Evolutionary conservation across 1,140 invertebrate genomes (phyloP).

Genomic region (Eueides isabella): DNA sequence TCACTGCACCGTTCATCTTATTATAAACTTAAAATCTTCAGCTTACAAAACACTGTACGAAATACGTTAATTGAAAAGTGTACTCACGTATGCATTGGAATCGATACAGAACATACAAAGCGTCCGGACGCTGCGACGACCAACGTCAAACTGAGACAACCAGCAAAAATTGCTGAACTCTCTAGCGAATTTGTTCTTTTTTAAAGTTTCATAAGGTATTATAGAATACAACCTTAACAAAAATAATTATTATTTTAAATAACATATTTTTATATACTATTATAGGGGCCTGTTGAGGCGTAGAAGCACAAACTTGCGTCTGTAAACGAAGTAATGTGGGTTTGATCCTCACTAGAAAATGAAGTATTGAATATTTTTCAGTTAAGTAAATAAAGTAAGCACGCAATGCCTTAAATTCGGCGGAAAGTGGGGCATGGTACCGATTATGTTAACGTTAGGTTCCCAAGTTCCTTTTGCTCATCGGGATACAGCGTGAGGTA

Average conservation of each 20-base stretch:
- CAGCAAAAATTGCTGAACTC: conserved; percentile 32
- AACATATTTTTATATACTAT: neutral
- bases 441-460: too few species aligned
- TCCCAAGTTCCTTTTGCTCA: too few species aligned
- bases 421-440: too few species aligned
- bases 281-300: too few species aligned
- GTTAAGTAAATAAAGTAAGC: too few species aligned
- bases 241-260: neutral
- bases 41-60: neutral
- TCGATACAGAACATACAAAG: conserved; percentile 6
- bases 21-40: neutral
- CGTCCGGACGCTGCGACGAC: conserved; percentile 40
- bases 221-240: neutral
- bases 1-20: neutral
- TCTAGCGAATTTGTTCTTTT: conserved; percentile 26
- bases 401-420: too few species aligned
- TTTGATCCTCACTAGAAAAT: too few species aligned
- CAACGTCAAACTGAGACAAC: conserved; percentile 44
- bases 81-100: conserved; percentile 29
- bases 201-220: conserved; percentile 15
- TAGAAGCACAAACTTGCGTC: too few species aligned
- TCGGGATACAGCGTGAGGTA: too few species aligned
- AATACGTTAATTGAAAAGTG: conserved; percentile 24
- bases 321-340: too few species aligned
- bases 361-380: too few species aligned